These are phyloP conservation scores for Cassiopea andromeda DNA, from an alignment of 30 jellyfish, hydroid and myxozoan species.

Conservation along the genomic window DNA sequence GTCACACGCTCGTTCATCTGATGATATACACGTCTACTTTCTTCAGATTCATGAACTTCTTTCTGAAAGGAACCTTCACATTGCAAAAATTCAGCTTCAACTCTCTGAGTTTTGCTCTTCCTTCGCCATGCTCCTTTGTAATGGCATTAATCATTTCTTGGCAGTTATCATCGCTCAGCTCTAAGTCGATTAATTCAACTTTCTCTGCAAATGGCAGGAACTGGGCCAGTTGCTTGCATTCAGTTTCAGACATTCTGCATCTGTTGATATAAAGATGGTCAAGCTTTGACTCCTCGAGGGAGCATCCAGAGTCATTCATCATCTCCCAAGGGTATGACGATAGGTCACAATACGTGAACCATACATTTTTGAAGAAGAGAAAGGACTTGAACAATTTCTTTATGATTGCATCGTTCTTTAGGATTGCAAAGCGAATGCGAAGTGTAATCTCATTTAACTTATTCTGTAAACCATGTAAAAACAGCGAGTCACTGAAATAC, in stretches of 20 bases:
- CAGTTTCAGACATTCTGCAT: neutral
- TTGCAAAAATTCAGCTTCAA: slow-evolving; percentile 2
- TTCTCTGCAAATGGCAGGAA: slow-evolving; percentile 7
- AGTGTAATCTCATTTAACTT: neutral
- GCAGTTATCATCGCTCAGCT: neutral
- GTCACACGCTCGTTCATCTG: neutral
- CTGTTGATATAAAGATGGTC: slow-evolving; percentile 5
- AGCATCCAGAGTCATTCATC: neutral
- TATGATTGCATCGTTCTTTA: neutral
- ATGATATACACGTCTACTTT: slow-evolving; percentile 1
- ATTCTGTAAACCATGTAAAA: neutral
- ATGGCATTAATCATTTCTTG: neutral
- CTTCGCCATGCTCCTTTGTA: slow-evolving; percentile 5
- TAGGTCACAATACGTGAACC: slow-evolving; percentile 17
- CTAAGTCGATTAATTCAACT: slow-evolving; percentile 6
- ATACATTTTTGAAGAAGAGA: neutral
- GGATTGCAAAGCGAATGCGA: slow-evolving; percentile 3
- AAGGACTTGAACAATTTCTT: neutral
- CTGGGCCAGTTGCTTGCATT: neutral
- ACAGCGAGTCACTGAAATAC: slow-evolving; percentile 1
- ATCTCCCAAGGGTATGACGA: neutral
- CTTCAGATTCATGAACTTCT: slow-evolving; percentile 29
- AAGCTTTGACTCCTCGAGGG: slow-evolving; percentile 12
- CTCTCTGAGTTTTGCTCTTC: slow-evolving; percentile 11
- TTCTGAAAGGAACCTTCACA: neutral